Evolutionary conservation across 2,113 vertebrate genomes (phyloP).

Genomic region (Lipophrys pholis): DNA sequence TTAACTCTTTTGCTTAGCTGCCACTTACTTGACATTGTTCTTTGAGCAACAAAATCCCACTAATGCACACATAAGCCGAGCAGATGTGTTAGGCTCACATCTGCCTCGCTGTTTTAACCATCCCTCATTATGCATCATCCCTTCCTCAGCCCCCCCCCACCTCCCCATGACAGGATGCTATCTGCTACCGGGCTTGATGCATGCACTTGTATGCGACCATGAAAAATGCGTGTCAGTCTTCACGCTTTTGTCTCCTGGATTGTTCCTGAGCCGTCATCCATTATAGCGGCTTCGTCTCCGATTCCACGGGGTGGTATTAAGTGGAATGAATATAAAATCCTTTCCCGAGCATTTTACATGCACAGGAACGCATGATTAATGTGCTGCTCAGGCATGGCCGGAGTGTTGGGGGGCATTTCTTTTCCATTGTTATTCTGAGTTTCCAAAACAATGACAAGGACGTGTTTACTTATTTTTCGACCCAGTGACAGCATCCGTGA

Average conservation of each 20-base stretch:
- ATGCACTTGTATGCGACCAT: constrained; percentile 50
- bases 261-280: constrained; percentile 55
- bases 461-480: constrained; percentile 54
- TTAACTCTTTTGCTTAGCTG: neutral
- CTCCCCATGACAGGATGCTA: constrained; percentile 7
- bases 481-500: constrained; percentile 52
- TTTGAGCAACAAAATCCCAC: neutral
- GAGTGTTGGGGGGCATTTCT: constrained; percentile 38
- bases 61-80: constrained; percentile 24
- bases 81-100: constrained; percentile 35
- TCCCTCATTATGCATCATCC: constrained; percentile 33
- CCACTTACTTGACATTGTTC: constrained; percentile 42
- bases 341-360: constrained; percentile 61
- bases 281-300: constrained; percentile 48
- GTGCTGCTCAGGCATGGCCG: constrained; percentile 48
- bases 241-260: constrained; percentile 32
- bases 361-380: constrained; percentile 70
- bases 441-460: constrained; percentile 62
- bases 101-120: constrained; percentile 28
- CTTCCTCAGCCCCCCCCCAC: neutral
- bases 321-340: constrained; percentile 68
- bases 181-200: constrained; percentile 60
- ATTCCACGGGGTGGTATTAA: constrained; percentile 54
- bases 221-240: constrained; percentile 65
- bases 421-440: constrained; percentile 56